phyloP scores from a whole-genome alignment of 2,113 vertebrate species.

The Anolis carolinensis region DNA sequence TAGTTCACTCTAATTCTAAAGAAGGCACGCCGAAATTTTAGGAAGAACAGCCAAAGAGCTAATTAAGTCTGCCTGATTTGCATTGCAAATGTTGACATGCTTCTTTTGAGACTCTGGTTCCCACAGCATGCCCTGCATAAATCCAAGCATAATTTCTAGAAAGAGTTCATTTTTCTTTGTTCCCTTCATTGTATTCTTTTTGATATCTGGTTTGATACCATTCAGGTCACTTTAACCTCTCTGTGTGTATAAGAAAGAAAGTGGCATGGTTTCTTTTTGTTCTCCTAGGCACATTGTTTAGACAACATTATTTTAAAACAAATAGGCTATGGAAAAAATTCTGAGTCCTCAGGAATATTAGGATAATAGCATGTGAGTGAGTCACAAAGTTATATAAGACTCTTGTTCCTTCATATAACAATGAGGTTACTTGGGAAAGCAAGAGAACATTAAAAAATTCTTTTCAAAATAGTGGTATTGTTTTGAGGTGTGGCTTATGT shows the following conservation, averaged over 20 bases:
- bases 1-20: not conserved
- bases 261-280: not conserved
- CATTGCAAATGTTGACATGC: not conserved
- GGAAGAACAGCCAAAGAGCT: not conserved
- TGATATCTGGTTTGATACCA: not conserved
- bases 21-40: not conserved
- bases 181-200: not conserved
- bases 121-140: not conserved
- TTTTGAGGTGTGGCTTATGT: not conserved
- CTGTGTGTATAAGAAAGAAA: not conserved
- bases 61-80: not conserved
- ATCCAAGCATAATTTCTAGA: not conserved
- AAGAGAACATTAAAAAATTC: not conserved
- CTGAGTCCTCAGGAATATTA: not conserved
- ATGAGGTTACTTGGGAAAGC: not conserved
- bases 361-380: not conserved
- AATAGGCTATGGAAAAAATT: not conserved
- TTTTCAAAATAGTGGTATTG: not conserved
- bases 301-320: not conserved
- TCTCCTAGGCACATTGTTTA: not conserved
- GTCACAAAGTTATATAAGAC: conserved; percentile 1
- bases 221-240: not conserved
- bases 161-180: not conserved
- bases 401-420: not conserved
- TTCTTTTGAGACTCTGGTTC: not conserved